Percentiles rank a stretch among this genome's conserved stretches.
phyloP scores from a whole-genome alignment of 2,113 vertebrate genomes.

The Scytalopus superciliaris region DNA sequence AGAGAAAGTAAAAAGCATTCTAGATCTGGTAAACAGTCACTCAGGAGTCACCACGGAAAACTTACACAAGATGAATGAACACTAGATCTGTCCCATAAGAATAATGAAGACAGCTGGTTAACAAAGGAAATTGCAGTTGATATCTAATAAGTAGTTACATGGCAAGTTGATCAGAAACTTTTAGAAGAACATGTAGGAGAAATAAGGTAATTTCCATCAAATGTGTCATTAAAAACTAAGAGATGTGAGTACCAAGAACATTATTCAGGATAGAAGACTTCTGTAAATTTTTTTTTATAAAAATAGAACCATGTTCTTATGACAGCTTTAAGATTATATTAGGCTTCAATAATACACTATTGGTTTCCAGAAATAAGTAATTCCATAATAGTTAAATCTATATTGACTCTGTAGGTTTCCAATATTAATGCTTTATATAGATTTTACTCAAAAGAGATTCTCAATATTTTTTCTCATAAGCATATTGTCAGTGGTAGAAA shows the following conservation, averaged over 20 bases:
- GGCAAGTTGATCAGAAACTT: not conserved
- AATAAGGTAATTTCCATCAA: not conserved
- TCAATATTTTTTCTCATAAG: not conserved
- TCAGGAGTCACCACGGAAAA: not conserved
- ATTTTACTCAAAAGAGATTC: constrained; percentile 20
- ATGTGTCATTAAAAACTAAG: not conserved
- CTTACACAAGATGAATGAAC: not conserved
- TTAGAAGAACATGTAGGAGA: not conserved
- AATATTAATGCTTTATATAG: constrained; percentile 19
- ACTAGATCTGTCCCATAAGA: not conserved
- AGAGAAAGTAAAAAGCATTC: not conserved
- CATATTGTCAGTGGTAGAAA: not conserved
- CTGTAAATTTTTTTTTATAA: not conserved
- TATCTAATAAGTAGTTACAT: not conserved
- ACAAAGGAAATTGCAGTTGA: not conserved
- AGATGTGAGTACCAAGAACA: not conserved
- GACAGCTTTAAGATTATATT: not conserved
- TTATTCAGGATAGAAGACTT: not conserved
- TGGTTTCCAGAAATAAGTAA: not conserved
- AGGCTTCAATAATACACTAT: not conserved
- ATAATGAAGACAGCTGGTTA: not conserved
- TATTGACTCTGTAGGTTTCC: not conserved
- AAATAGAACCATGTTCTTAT: not conserved
- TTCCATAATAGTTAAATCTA: not conserved
- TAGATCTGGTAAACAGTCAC: not conserved